Base-by-base conservation (phyloP, 2,888 invertebrate species). In the Sisyra terminalis region DNA sequence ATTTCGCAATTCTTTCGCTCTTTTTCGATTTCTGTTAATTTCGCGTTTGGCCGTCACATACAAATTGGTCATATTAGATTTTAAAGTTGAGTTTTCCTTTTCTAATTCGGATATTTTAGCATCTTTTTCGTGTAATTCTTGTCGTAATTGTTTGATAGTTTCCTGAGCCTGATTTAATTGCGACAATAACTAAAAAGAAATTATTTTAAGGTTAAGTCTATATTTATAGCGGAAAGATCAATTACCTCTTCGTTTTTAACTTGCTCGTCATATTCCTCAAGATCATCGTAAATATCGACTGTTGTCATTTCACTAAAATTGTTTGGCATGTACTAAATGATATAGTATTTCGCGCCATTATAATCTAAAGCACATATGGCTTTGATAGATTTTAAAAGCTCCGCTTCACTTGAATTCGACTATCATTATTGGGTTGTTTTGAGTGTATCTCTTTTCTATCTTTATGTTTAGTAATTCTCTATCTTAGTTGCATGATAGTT, bases 281-380 rank as follows among this genome's bases (percentile, higher is more conserved):
- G 14, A 17, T 15, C 37, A n/a, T 41, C 40, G 15, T 39, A 35
- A 43, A 18, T 11, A 10, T 34, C 29, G 14, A 15, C 11, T 18
- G 42, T 46, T 49, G 44, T 65, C 67, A 45, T 64, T 71, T 71
- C 60, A 60, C 63, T 65, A 9, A n/a, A n/a, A n/a, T n/a, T 32
- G 4, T 13, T 14, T 6, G 6, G 32, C 8, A 6, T 32, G 14
- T 14, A 32, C 3, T 6, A 6, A 32, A 32, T 4, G 14, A 9
- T 9, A 6, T 13, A 32, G 4, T 32, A 6, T 32, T 32, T 32
- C 24, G 24, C 24, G 24, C 24, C 24, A 24, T 24, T 24, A 7
- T 24, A 24, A 24, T 24, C 24, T 24, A 24, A 24, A 24, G 7
- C 5, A 24, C 24, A 24, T 24, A 24, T 24, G 24, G 24, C 24